Base-by-base conservation (phyloP, 2,888 invertebrate species). In the Drosophila macrospina region DNA sequence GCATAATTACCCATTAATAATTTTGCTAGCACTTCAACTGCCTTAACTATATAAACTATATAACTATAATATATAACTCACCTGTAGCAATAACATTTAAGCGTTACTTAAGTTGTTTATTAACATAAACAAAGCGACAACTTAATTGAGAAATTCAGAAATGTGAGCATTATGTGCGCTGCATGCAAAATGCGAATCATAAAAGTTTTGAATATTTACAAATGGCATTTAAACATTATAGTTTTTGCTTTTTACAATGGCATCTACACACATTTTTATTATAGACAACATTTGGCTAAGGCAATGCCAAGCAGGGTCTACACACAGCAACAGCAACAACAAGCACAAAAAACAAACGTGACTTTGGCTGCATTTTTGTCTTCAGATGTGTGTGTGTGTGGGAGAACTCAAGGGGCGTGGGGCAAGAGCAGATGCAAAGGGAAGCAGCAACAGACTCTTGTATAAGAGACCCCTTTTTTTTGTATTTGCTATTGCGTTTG, bases 311-410 rank as follows among this genome's bases (percentile, higher is more conserved):
- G 20, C 8, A 20, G 52, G 52, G 52, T 39, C 34, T 24, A 20
- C 20, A 20, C 20, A 20, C n/a, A n/a, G n/a, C n/a, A n/a, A n/a
- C n/a, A n/a, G n/a, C n/a, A n/a, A n/a, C n/a, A n/a, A n/a, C n/a
- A n/a, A n/a, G n/a, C n/a, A n/a, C 20, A 20, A 20, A 57, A 52
- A 51, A 51, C 44, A 83, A 85, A 83, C 83, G 83, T 83, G 83
- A 83, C 88, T 79, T 87, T 85, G 68, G 74, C 82, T 87, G 80
- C 88, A 87, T 83, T 83, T 87, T 84, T 83, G 48, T 55, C 44
- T 51, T 42, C 24, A 39, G 54, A 28, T 16, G 20, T n/a, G n/a
- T n/a, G n/a, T 32, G 39, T 28, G n/a, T 39, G 28, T 30, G 34
- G 13, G 30, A 45, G 30, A 45, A 10, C 4, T 20, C 3, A 3